Conservation (phyloP, 2,797 vertebrate genomes). For the Ceryle rudis region DNA sequence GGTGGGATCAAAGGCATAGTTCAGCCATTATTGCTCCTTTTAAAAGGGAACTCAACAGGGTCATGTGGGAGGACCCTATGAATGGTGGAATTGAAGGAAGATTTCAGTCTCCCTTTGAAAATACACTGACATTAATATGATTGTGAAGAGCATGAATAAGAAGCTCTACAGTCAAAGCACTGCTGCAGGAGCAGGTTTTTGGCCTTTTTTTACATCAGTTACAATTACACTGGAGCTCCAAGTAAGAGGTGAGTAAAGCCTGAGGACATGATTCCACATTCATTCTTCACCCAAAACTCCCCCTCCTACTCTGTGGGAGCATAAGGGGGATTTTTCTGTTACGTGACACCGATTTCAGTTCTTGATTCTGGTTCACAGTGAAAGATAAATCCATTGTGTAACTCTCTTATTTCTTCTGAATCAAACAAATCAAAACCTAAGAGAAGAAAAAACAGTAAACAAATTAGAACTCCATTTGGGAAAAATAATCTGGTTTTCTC, state of each 20-base stretch:
- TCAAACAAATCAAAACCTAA: background rate
- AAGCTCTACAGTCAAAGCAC: constrained; percentile 35
- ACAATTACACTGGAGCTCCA: constrained; percentile 34
- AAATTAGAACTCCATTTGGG: background rate
- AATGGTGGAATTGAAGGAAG: constrained; percentile 50
- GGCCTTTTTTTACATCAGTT: constrained; percentile 25
- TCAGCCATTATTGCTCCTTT: constrained; percentile 40
- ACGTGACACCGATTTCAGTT: background rate
- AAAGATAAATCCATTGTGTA: background rate
- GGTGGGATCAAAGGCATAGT: constrained; percentile 23
- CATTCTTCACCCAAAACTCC: constrained; percentile 9
- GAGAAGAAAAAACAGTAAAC: background rate
- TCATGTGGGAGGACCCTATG: constrained; percentile 20
- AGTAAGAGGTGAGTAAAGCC: constrained; percentile 34
- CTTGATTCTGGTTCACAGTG: background rate
- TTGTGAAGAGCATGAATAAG: constrained; percentile 62
- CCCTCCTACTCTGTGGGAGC: background rate
- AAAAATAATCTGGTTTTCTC: background rate
- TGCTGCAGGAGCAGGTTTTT: constrained; percentile 41
- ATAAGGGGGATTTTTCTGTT: background rate
- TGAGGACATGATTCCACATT: constrained; percentile 34
- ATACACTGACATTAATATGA: constrained; percentile 43
- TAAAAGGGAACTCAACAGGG: constrained; percentile 6
- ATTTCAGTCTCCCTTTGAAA: constrained; percentile 58
- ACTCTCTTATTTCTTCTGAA: background rate